phyloP scores from a whole-genome alignment of 1,140 invertebrate genomes.

The Aphelinus certus region DNA sequence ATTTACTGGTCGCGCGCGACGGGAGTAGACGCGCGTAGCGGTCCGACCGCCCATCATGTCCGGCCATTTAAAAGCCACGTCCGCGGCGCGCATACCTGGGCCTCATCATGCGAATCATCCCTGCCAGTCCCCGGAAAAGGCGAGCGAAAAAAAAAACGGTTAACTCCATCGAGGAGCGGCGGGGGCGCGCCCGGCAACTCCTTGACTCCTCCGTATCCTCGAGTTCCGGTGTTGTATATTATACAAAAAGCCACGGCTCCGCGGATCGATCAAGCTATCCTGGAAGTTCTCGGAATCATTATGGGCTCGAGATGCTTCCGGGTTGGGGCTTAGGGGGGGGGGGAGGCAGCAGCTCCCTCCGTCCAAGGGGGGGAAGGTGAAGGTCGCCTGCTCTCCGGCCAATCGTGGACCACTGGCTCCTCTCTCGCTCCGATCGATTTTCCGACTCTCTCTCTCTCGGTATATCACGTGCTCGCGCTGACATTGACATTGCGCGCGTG shows the following conservation, averaged over 20 bases:
- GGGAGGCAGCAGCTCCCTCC: too few species aligned
- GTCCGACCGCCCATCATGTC: slow-evolving; percentile 30
- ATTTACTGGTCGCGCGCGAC: slow-evolving; percentile 28
- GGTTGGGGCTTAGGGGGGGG: too few species aligned
- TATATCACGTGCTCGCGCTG: slow-evolving; percentile 61
- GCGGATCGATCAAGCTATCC: too few species aligned
- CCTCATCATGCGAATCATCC: slow-evolving; percentile 19
- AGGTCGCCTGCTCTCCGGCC: slow-evolving; percentile 7
- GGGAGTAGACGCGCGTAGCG: slow-evolving; percentile 12
- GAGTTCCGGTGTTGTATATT: too few species aligned
- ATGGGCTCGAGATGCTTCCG: too few species aligned
- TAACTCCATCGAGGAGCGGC: slow-evolving; percentile 7
- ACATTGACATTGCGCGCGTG: slow-evolving; percentile 65
- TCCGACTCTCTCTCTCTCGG: slow-evolving; percentile 42
- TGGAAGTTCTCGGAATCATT: too few species aligned
- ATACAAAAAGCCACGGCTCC: too few species aligned
- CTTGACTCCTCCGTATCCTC: too few species aligned
- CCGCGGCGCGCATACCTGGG: too few species aligned
- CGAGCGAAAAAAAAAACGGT: slow-evolving; percentile 2
- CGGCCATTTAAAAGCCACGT: not conserved
- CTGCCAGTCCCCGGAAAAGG: not conserved
- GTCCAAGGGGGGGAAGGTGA: slow-evolving; percentile 4
- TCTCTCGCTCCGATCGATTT: slow-evolving; percentile 57
- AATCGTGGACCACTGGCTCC: too few species aligned
- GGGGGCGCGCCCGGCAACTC: too few species aligned